These are phyloP conservation scores for Harpagoxenus sublaevis DNA, from an alignment of 2,888 invertebrate species.

Conservation along the genomic window DNA sequence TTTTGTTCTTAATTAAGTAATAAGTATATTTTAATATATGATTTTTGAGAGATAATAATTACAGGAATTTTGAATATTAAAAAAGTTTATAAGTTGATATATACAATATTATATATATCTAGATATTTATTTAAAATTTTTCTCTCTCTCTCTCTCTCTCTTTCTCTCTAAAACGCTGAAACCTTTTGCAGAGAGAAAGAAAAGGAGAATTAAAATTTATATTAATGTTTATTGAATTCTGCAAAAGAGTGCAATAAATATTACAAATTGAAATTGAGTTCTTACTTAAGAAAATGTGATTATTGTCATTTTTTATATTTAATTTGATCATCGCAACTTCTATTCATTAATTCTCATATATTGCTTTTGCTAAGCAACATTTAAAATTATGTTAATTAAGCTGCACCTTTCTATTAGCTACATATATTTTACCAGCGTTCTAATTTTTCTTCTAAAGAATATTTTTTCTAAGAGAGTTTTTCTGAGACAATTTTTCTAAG, in stretches of 20 bases:
- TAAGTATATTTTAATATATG: not conserved
- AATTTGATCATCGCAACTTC: not conserved
- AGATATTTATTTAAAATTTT: not conserved
- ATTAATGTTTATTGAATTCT: not conserved
- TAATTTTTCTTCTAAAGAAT: constrained; percentile 6
- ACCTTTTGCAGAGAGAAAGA: not conserved
- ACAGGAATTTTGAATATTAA: not conserved
- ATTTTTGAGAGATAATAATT: not conserved
- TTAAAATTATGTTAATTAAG: constrained; percentile 8
- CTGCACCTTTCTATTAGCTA: not conserved
- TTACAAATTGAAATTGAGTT: not conserved
- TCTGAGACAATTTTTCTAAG: constrained; percentile 2
- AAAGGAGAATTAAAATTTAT: not conserved
- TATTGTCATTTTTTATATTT: not conserved
- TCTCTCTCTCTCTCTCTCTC: not conserved
- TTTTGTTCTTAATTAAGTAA: not conserved
- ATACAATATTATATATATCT: not conserved
- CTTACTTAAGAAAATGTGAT: not conserved
- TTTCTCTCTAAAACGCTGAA: not conserved
- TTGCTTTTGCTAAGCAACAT: not conserved
- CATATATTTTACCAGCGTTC: not conserved
- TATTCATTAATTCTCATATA: not conserved
- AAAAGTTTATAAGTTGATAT: not conserved
- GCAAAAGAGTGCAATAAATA: not conserved
- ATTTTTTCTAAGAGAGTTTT: not conserved